phyloP scores from a whole-genome alignment of 2,113 vertebrate species.

The Thalassarche chlororhynchos region DNA sequence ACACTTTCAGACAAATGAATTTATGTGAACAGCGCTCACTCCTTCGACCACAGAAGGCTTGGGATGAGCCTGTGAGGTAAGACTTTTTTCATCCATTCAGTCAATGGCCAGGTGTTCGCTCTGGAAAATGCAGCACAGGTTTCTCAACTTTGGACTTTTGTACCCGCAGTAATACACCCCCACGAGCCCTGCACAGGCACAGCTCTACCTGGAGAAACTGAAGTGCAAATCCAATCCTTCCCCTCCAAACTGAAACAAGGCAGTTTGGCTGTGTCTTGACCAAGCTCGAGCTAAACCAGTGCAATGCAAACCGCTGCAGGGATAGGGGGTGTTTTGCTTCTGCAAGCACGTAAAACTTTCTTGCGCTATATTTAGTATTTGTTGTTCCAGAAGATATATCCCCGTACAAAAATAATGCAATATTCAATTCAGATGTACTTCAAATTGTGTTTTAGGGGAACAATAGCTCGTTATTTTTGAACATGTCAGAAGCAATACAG shows the following conservation, averaged over 20 bases:
- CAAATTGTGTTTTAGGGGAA: neutral
- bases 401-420: neutral
- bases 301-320: fast-evolving
- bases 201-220: neutral
- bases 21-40: neutral
- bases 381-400: neutral
- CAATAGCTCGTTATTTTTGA: neutral
- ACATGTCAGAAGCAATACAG: neutral
- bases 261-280: neutral
- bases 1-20: neutral
- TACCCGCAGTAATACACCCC: neutral
- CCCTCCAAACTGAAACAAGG: neutral
- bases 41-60: neutral
- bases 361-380: neutral
- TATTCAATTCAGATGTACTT: neutral
- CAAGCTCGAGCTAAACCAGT: neutral
- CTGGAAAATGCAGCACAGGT: neutral
- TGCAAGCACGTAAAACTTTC: neutral
- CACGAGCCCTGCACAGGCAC: neutral
- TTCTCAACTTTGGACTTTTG: neutral
- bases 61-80: neutral
- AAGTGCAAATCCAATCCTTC: neutral
- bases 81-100: neutral
- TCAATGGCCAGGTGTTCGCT: neutral
- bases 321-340: fast-evolving